Evolutionary conservation across 2,888 invertebrate genomes (phyloP).

Genomic region (Cephus spinipes): DNA sequence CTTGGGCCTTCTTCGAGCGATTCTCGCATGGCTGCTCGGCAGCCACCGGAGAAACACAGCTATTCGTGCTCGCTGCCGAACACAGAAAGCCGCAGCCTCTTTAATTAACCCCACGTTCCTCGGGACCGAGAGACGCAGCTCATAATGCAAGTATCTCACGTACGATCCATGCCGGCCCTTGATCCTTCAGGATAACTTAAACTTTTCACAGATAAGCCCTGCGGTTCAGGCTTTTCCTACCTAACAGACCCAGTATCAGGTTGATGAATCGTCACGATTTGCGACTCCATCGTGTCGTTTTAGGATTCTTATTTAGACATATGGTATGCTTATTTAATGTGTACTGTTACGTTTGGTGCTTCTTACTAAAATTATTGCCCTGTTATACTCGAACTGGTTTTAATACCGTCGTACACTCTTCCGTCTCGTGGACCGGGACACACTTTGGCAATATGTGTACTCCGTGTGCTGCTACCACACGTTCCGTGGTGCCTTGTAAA

Average conservation of each 20-base stretch:
- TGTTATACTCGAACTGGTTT: background rate
- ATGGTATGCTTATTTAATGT: background rate
- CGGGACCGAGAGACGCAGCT: slow-evolving; percentile 34
- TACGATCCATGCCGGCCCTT: slow-evolving; percentile 29
- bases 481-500: background rate
- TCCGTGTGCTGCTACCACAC: background rate
- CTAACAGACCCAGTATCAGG: background rate
- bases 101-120: slow-evolving; percentile 57
- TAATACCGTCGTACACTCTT: background rate
- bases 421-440: background rate
- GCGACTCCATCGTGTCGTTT: background rate
- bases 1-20: background rate
- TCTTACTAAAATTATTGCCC: background rate
- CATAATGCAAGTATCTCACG: slow-evolving; percentile 35
- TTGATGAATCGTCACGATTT: background rate
- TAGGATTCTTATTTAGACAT: background rate
- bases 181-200: slow-evolving; percentile 26
- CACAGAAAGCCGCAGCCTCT: slow-evolving; percentile 44
- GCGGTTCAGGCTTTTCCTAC: background rate
- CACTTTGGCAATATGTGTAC: background rate
- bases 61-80: slow-evolving; percentile 41
- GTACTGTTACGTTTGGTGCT: background rate
- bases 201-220: slow-evolving; percentile 23
- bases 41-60: slow-evolving; percentile 20
- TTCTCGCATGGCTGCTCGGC: background rate